Percentiles rank a stretch among this genome's conserved stretches.
phyloP scores from a whole-genome alignment of 2,113 vertebrate genomes.

The Pseudolaguvia tuberculata region DNA sequence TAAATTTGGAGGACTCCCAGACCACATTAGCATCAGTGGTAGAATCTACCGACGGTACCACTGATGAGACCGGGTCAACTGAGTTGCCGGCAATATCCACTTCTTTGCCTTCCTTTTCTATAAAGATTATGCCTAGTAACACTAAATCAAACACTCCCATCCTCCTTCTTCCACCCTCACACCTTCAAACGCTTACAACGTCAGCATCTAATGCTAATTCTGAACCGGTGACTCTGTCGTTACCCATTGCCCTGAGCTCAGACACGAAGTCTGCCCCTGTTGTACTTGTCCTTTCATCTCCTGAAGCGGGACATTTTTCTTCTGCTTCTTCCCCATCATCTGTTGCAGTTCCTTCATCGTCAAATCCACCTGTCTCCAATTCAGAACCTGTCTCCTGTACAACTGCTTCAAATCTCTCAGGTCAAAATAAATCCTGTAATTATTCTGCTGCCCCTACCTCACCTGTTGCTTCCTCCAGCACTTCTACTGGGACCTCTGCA shows the following conservation, averaged over 20 bases:
- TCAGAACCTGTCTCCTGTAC: slow-evolving; percentile 49
- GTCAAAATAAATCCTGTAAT: slow-evolving; percentile 42
- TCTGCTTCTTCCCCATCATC: slow-evolving; percentile 57
- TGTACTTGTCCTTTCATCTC: slow-evolving; percentile 68
- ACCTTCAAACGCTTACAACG: slow-evolving; percentile 54
- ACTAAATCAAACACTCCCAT: slow-evolving; percentile 55
- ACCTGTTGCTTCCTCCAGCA: slow-evolving; percentile 41
- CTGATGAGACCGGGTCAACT: slow-evolving; percentile 37
- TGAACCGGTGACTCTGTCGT: slow-evolving; percentile 54
- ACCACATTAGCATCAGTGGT: slow-evolving; percentile 22
- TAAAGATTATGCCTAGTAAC: slow-evolving; percentile 61
- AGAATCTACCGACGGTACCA: slow-evolving; percentile 13
- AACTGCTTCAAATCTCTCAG: slow-evolving; percentile 56
- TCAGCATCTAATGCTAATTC: slow-evolving; percentile 45
- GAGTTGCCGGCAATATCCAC: slow-evolving; percentile 39
- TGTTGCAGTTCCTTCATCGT: slow-evolving; percentile 49
- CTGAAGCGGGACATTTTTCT: slow-evolving; percentile 58
- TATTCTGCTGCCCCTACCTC: slow-evolving; percentile 45
- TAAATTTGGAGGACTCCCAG: slow-evolving; percentile 14
- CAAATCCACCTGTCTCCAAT: slow-evolving; percentile 10
- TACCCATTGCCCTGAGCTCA: slow-evolving; percentile 60
- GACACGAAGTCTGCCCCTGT: slow-evolving; percentile 56
- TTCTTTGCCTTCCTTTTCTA: slow-evolving; percentile 51
- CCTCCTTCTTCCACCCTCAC: slow-evolving; percentile 55
- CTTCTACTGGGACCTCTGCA: slow-evolving; percentile 34